phyloP scores from a whole-genome alignment of 2,113 vertebrate genomes.

The Hypomesus transpacificus region DNA sequence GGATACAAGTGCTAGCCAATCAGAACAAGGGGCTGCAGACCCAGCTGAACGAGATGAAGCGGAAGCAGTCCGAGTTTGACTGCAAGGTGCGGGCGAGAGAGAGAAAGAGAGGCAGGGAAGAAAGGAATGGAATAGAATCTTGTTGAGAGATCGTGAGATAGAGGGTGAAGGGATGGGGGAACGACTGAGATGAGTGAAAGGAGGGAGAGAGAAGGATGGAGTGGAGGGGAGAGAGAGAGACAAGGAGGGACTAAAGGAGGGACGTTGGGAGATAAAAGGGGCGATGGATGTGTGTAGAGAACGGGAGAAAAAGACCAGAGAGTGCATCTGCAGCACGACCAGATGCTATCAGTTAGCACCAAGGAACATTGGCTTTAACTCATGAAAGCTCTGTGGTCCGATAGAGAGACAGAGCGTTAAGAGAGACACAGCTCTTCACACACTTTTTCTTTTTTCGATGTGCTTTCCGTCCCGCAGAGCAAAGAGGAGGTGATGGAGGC shows the following conservation, averaged over 20 bases:
- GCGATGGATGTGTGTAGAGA: background rate
- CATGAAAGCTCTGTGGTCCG: background rate
- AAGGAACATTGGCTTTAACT: background rate
- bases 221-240: background rate
- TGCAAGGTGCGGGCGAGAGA: conserved; percentile 65
- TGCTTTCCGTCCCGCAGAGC: conserved; percentile 65
- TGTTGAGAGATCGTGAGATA: background rate
- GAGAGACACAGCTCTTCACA: background rate
- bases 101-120: background rate
- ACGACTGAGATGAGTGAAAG: background rate
- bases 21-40: conserved; percentile 88
- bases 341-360: background rate
- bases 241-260: background rate
- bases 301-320: background rate
- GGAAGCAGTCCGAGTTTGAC: conserved; percentile 83
- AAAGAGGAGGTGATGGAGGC: conserved; percentile 95
- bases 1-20: conserved; percentile 77
- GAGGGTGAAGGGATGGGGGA: background rate
- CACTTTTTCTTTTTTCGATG: background rate
- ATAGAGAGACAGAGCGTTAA: too few relatives aligned
- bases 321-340: background rate
- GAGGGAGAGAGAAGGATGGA: background rate
- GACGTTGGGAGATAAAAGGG: background rate
- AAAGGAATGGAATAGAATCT: background rate
- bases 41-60: conserved; percentile 86